Conservation (phyloP, 2,113 vertebrate genomes). For the Colossoma macropomum region DNA sequence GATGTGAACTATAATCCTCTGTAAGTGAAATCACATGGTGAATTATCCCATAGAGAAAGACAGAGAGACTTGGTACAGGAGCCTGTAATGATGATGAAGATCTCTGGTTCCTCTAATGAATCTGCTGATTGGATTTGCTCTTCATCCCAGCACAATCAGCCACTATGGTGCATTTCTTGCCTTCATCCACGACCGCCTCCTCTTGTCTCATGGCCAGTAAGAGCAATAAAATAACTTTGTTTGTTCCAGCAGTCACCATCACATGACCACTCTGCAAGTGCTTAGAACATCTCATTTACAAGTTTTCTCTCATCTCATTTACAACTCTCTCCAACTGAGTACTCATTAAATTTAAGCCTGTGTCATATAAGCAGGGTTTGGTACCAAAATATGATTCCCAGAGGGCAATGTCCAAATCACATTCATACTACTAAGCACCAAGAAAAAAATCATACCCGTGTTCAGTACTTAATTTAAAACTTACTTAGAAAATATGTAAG, state of each 20-base stretch:
- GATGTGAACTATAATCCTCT: conserved; percentile 65
- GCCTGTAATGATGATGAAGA: conserved; percentile 51
- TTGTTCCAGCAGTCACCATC: conserved; percentile 14
- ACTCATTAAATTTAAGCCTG: not conserved
- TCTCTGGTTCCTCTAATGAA: conserved; percentile 52
- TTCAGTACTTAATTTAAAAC: no score
- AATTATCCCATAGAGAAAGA: conserved; percentile 55
- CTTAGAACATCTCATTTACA: not conserved
- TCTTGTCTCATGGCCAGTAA: conserved; percentile 6
- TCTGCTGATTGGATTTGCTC: conserved; percentile 66
- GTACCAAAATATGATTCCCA: not conserved
- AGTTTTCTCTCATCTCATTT: not conserved
- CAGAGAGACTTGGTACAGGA: conserved; percentile 43
- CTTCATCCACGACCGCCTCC: not conserved
- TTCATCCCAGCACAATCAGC: conserved; percentile 54
- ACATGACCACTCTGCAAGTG: conserved; percentile 10
- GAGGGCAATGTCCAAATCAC: not conserved
- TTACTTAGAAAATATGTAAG: not conserved
- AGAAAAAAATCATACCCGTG: not conserved
- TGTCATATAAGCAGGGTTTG: not conserved
- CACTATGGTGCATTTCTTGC: conserved; percentile 22
- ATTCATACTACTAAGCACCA: not conserved
- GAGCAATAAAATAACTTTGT: conserved; percentile 1
- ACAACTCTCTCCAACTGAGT: not conserved
- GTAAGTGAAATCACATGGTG: conserved; percentile 79